These are phyloP conservation scores for Prinia subflava DNA, from an alignment of 2,113 vertebrate species.

Conservation along the genomic window DNA sequence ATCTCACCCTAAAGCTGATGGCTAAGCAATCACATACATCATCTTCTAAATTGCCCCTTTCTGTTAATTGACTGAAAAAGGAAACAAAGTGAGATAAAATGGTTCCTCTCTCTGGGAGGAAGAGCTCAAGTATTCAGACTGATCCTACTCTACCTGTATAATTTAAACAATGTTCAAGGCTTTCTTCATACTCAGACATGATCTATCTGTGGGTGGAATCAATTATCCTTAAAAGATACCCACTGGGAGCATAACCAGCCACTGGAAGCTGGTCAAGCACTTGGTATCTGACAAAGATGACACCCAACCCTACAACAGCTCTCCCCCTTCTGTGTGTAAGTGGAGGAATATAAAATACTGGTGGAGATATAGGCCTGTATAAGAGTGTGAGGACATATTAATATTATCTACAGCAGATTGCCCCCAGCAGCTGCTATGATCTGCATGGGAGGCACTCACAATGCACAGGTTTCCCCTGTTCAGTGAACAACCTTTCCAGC, in stretches of 20 bases:
- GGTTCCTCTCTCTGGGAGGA: not conserved
- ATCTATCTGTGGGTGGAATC: not conserved
- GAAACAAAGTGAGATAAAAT: constrained; percentile 41
- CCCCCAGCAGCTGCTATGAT: not conserved
- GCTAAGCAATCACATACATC: not conserved
- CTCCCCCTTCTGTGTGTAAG: not conserved
- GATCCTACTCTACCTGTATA: not conserved
- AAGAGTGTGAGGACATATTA: not conserved
- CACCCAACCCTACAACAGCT: not conserved
- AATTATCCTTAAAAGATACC: not conserved
- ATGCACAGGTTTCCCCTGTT: not conserved
- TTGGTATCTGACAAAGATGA: not conserved
- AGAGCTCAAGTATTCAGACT: not conserved
- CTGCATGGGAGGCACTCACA: not conserved
- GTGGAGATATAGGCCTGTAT: not conserved
- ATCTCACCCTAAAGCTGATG: constrained; percentile 2
- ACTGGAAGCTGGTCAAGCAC: not conserved
- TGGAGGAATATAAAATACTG: not conserved
- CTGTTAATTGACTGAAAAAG: constrained; percentile 28
- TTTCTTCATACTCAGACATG: not conserved
- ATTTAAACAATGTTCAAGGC: not conserved
- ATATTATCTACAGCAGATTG: not conserved
- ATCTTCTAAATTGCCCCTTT: constrained; percentile 4
- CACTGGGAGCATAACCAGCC: not conserved
- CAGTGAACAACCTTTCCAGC: not conserved